These are phyloP conservation scores for Oncorhynchus mykiss DNA, from an alignment of 2,113 vertebrate species.

Conservation along the genomic window DNA sequence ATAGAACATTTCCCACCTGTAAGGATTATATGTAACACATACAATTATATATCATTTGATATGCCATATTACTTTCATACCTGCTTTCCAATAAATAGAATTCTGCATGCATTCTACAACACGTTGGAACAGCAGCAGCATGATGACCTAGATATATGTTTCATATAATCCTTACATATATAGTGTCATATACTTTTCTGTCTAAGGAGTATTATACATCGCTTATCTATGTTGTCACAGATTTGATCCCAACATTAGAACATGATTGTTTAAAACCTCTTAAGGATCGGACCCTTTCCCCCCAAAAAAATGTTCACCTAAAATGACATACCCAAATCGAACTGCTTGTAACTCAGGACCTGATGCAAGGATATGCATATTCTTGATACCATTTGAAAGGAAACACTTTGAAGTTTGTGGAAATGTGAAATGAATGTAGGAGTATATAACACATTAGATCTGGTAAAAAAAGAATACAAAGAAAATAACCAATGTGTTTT, in stretches of 20 bases:
- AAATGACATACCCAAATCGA: no score
- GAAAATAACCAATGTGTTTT: no score
- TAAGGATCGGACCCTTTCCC: no score
- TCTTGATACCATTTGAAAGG: no score
- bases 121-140: neutral
- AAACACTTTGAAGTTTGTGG: no score
- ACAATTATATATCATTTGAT: neutral
- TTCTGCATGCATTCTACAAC: neutral
- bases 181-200: neutral
- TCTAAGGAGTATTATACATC: neutral
- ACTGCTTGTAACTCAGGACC: no score
- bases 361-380: no score
- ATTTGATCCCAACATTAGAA: neutral
- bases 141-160: neutral
- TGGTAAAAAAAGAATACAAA: no score
- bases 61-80: neutral
- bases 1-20: neutral
- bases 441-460: no score
- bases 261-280: neutral
- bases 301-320: no score
- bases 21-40: neutral
- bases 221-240: neutral
- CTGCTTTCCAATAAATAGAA: neutral
- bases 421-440: no score
- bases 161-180: neutral